A percentile compares a stretch with the other conserved stretches of the same genome.
These are phyloP conservation scores for Drosophila quasianomalipes DNA, from an alignment of 2,888 invertebrate genomes.

Conservation along the genomic window DNA sequence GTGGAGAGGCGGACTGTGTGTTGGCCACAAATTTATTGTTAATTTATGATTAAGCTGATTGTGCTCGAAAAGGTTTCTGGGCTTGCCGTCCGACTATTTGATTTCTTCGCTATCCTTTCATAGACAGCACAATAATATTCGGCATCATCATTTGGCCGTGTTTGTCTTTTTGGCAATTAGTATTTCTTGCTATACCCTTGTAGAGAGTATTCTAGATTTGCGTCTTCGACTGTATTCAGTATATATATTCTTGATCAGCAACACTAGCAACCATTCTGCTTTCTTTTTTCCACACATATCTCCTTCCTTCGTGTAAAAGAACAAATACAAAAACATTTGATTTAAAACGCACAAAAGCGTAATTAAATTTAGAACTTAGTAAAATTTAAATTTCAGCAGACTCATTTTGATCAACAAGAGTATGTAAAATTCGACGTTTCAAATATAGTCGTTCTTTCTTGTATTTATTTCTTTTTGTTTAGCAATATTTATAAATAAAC, in stretches of 20 bases:
- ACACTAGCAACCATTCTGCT: not conserved
- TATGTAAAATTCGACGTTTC: not conserved
- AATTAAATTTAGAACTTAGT: too few relatives aligned
- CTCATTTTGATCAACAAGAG: not conserved
- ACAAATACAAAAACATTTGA: not conserved
- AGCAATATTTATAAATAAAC: constrained; percentile 21
- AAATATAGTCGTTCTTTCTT: not conserved
- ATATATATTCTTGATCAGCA: not conserved
- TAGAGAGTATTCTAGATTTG: not conserved
- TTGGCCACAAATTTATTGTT: constrained; percentile 70
- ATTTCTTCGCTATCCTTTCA: constrained; percentile 22
- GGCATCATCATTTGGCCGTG: constrained; percentile 8
- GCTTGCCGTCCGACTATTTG: constrained; percentile 11
- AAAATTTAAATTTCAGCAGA: not conserved
- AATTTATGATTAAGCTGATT: constrained; percentile 78
- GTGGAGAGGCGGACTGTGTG: constrained; percentile 22
- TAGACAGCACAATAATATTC: constrained; percentile 26
- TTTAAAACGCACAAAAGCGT: not conserved
- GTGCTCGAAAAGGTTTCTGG: constrained; percentile 54
- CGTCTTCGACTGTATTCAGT: fast-evolving
- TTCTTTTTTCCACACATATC: not conserved
- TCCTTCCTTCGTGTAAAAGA: too few relatives aligned
- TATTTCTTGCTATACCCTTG: not conserved
- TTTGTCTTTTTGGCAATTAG: constrained; percentile 10
- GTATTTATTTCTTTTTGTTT: not conserved